Base-by-base conservation (phyloP, 1,140 invertebrate species). In the Drosophila dunni region DNA sequence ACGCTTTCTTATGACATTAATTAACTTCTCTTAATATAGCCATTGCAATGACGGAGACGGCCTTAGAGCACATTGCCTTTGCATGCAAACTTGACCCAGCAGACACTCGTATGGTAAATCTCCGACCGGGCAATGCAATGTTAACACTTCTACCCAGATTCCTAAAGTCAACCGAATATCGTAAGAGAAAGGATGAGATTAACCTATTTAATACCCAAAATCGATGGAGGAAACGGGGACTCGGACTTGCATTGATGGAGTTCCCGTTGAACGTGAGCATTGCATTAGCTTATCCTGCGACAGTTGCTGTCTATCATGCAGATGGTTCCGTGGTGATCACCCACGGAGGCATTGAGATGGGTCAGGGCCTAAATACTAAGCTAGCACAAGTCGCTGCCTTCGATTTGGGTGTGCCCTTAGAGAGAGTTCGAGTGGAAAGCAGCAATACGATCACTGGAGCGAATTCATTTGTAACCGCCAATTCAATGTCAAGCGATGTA, bases 51-150 rank as follows among this genome's bases (percentile, higher is more conserved):
- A 94, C 95, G 34, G 97, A 98, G 91, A 94, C 93, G 15, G 94
- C 97, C 8, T 95, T 98, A 94, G 97, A 98, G 76, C 95, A 96
- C 83, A 95, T 98, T 67, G 94, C 96, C 0, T 94, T 94, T 54
- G 93, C 91, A 24, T 76, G 96, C 5, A 93, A 94, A 9, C 93
- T 94, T 71, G 96, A 97, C 93, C 94, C 96, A 0, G 67, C 95
- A 2, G 94, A 96, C 50, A 94, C 96, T 0, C 93, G 94, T 61
- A 62, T 95, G 15, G 92, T 91, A 1, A 97, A 97, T 88, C 93
- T 96, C 63, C 62, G 91, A 1, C 82, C 93, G 9, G 91, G 93
- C 42, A 81, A 62, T 17, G 68, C 80, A 33, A 79, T 94, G 33
- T 92, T 91, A 42, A 91, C 93, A 54, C 45, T 92, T 2, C 10